Conservation (phyloP, 2,113 vertebrate species). For the Falco punctatus region DNA sequence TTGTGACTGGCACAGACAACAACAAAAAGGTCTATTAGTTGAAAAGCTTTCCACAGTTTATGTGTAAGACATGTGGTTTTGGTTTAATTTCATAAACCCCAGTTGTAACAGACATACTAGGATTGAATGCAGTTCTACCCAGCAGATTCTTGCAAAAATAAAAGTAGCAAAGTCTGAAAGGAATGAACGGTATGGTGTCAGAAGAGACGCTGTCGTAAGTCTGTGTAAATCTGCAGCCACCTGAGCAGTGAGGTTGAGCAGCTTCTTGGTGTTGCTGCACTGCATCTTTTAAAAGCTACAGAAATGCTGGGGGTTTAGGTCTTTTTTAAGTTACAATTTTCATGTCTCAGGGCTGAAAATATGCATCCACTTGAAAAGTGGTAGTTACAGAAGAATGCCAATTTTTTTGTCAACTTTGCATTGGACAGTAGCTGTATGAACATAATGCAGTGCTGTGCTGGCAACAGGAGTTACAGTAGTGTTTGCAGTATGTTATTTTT, state of each 20-base stretch:
- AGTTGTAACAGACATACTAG: conserved; percentile 26
- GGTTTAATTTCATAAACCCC: conserved; percentile 63
- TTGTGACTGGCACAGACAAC: neutral
- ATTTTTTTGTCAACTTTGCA: neutral
- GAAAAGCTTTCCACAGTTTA: conserved; percentile 53
- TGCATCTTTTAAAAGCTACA: neutral
- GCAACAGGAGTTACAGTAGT: neutral
- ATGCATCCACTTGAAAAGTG: neutral
- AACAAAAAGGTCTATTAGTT: conserved; percentile 41
- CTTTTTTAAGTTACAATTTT: neutral
- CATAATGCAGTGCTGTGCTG: neutral
- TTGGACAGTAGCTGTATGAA: neutral
- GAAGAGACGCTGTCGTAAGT: neutral
- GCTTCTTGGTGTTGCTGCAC: neutral
- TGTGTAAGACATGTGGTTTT: conserved; percentile 64
- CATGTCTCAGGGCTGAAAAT: neutral
- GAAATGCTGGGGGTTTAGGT: neutral
- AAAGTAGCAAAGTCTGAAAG: conserved; percentile 27
- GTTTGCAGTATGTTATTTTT: neutral
- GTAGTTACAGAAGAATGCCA: neutral
- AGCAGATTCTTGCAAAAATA: conserved; percentile 36
- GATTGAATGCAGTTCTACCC: conserved; percentile 12
- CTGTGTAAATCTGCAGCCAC: neutral
- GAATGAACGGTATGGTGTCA: neutral
- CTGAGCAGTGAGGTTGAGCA: neutral